Evolutionary conservation across 2,113 vertebrate genomes (phyloP), one percentile per base, ranked within the genome.

Genomic region (Mesocricetus auratus): DNA sequence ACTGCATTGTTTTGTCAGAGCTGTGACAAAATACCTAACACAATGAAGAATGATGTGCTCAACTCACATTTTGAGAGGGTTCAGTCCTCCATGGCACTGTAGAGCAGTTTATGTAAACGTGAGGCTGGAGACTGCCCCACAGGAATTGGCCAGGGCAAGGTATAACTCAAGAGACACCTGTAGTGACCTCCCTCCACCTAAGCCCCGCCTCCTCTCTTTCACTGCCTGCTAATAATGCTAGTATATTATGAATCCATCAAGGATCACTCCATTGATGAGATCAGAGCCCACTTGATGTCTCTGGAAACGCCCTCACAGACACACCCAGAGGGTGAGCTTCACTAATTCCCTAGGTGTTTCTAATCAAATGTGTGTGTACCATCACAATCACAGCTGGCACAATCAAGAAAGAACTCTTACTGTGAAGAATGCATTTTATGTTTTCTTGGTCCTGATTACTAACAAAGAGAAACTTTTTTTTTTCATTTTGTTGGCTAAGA

Each of bases 401-500:
- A 24, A 17, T 68, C 39, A 15, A 10, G 66, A 82, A 96, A 58
- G 62, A 93, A 89, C 33, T 69, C 12, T 74, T 86, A 3, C 86
- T 82, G 60, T 87, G 83, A 68, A 94, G 73, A 64, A 5, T 88
- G 36, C 9, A 17, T 78, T 81, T 89, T 68, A 39, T 86, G 47
- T 22, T 85, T 86, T 92, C 9, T 62, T 90, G 33, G 62, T 90
- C 31, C 31, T 68, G 31, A 68, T 66, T 50, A 58, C 13, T 39
- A 56, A 50, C 22, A 94, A 92, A 89, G 36, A 87, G 45, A 92
- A 79, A 56, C 4, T 64, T 53, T n/a, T 33, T 22, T 89, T 29
- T 47, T 73, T 26, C 31, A 90, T 93, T 96, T 90, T 89, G 39
- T 78, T 95, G 45, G 4, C 62, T 60, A 66, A 92, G 91, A 85